These are phyloP conservation scores for Hemistola chrysoprasaria DNA, from an alignment of 2,888 invertebrate genomes.

Conservation along the genomic window DNA sequence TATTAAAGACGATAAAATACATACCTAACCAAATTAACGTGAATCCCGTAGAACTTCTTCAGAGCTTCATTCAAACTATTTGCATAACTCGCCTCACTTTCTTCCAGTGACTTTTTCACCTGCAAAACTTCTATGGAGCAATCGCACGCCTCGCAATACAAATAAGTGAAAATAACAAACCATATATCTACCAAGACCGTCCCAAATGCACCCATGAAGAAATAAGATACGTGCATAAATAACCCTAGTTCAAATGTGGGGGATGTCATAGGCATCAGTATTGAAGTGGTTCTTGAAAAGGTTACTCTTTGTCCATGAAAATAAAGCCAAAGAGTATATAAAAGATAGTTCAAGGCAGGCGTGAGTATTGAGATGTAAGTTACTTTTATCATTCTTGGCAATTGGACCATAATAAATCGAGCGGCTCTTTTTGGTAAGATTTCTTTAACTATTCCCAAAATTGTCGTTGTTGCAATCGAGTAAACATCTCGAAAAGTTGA, in stretches of 20 bases:
- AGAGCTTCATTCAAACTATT: slow-evolving; percentile 43
- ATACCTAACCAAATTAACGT: slow-evolving; percentile 48
- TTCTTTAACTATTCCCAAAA: slow-evolving; percentile 39
- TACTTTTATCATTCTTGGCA: slow-evolving; percentile 33
- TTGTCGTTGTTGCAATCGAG: slow-evolving; percentile 42
- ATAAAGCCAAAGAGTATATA: slow-evolving; percentile 48
- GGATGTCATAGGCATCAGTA: slow-evolving; percentile 54
- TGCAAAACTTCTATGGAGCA: slow-evolving; percentile 39
- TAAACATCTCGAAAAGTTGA: slow-evolving; percentile 44
- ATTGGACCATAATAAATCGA: slow-evolving; percentile 11
- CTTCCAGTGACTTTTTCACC: slow-evolving; percentile 22
- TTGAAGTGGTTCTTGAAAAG: slow-evolving; percentile 51
- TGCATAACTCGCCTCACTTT: slow-evolving; percentile 38
- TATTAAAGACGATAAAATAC: no score
- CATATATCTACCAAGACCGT: slow-evolving; percentile 52
- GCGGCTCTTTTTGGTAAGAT: slow-evolving; percentile 28
- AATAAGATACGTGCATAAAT: slow-evolving; percentile 46
- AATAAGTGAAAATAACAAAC: slow-evolving; percentile 51
- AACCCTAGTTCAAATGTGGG: slow-evolving; percentile 59
- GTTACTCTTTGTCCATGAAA: slow-evolving; percentile 43
- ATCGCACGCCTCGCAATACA: slow-evolving; percentile 47
- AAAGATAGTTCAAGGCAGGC: slow-evolving; percentile 43
- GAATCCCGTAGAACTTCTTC: slow-evolving; percentile 45
- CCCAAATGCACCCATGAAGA: slow-evolving; percentile 42
- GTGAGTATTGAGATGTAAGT: slow-evolving; percentile 35